Conservation (phyloP, 1,140 invertebrate species). For the Leptinotarsa lineolata region DNA sequence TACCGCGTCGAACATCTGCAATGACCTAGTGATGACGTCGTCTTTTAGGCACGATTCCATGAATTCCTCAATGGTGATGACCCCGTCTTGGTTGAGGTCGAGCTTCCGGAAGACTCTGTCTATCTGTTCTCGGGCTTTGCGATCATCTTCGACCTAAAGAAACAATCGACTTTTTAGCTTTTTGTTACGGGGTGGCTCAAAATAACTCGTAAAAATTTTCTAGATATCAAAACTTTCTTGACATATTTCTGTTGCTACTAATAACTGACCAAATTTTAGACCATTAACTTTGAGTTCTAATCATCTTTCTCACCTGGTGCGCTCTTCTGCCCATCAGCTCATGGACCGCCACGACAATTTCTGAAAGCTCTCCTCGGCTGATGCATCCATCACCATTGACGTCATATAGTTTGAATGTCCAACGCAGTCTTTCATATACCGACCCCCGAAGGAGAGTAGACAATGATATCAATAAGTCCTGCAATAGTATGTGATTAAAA, state of each 20-base stretch:
- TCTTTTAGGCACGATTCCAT: slow-evolving; percentile 93
- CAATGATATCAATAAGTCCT: slow-evolving; percentile 88
- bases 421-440: slow-evolving; percentile 87
- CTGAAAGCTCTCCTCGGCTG: slow-evolving; percentile 83
- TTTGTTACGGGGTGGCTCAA: too few relatives aligned
- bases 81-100: slow-evolving; percentile 91
- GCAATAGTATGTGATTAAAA: slow-evolving; percentile 28
- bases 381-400: slow-evolving; percentile 94
- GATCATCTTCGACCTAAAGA: slow-evolving; percentile 69
- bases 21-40: slow-evolving; percentile 78
- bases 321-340: slow-evolving; percentile 82
- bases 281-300: too few relatives aligned
- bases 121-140: slow-evolving; percentile 75
- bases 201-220: too few relatives aligned
- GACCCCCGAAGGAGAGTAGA: slow-evolving; percentile 88
- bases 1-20: slow-evolving; percentile 81
- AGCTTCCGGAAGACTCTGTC: slow-evolving; percentile 87
- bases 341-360: slow-evolving; percentile 90
- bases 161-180: neutral
- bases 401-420: slow-evolving; percentile 95
- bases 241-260: too few relatives aligned
- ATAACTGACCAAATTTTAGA: too few relatives aligned
- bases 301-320: slow-evolving; percentile 58
- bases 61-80: slow-evolving; percentile 95
- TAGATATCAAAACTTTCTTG: too few relatives aligned